Evolutionary conservation across 2,888 invertebrate species (phyloP).

Genomic region (Pristionchus fissidentatus): DNA sequence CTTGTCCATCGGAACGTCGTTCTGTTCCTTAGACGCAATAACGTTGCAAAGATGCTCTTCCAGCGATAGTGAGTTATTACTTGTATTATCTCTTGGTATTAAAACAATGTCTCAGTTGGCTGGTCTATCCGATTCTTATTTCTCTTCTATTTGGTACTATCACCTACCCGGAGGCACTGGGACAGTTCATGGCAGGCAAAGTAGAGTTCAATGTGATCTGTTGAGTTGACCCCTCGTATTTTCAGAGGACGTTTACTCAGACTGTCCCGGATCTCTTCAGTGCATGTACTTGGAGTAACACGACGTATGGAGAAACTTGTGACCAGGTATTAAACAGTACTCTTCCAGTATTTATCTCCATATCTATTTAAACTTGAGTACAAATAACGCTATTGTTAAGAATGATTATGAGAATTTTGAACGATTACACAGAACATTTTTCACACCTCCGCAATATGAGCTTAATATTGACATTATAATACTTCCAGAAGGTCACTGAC

Average conservation of each 20-base stretch:
- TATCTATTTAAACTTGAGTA: no score
- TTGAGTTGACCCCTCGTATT: not conserved
- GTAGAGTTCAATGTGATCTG: slow-evolving; percentile 68
- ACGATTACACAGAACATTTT: not conserved
- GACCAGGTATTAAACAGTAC: not conserved
- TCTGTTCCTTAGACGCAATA: slow-evolving; percentile 70
- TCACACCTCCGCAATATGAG: no score
- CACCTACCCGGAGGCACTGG: slow-evolving; percentile 91
- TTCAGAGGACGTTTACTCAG: slow-evolving; percentile 66
- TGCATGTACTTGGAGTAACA: slow-evolving; percentile 66
- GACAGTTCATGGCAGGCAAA: slow-evolving; percentile 83
- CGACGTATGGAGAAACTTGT: slow-evolving; percentile 2
- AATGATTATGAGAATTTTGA: not conserved
- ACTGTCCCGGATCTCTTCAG: slow-evolving; percentile 68
- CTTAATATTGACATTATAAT: not conserved
- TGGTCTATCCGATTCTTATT: slow-evolving; percentile 88
- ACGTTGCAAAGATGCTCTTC: slow-evolving; percentile 67
- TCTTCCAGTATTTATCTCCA: not conserved
- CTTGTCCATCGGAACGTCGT: slow-evolving; percentile 68
- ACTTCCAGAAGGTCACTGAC: slow-evolving; percentile 20
- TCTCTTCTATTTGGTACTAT: slow-evolving; percentile 87
- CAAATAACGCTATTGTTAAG: not conserved
- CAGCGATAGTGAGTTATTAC: slow-evolving; percentile 66
- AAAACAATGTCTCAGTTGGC: slow-evolving; percentile 83
- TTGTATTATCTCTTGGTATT: not conserved